Evolutionary conservation across 2,797 vertebrate species (phyloP).

Genomic region (Malurus leucopterus): DNA sequence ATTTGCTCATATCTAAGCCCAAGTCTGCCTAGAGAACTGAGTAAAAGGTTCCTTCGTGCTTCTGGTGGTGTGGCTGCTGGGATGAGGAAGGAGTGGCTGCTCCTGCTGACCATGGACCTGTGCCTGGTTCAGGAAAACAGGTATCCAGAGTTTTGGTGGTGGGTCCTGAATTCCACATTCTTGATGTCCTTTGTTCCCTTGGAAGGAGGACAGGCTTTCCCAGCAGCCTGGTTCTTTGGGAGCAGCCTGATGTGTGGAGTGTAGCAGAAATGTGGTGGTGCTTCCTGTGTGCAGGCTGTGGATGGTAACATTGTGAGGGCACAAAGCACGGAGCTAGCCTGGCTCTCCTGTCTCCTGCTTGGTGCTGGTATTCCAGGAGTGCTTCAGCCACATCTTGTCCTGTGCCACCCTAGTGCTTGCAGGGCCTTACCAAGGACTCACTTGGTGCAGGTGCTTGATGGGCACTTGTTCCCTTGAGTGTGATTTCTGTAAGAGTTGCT

Average conservation of each 20-base stretch:
- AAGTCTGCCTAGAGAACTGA: background rate
- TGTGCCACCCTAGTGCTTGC: background rate
- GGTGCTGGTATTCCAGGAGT: background rate
- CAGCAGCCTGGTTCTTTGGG: background rate
- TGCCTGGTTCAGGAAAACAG: background rate
- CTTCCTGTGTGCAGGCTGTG: background rate
- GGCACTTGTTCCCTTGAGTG: background rate
- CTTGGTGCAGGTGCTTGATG: background rate
- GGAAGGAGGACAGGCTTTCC: background rate
- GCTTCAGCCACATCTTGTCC: background rate
- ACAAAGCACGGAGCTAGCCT: background rate
- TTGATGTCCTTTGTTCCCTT: background rate
- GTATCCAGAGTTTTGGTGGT: background rate
- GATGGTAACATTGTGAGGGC: background rate
- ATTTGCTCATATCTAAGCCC: background rate
- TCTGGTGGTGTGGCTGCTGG: background rate
- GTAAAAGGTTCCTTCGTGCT: background rate
- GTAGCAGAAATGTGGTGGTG: background rate
- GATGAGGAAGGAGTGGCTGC: background rate
- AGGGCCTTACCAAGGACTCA: background rate
- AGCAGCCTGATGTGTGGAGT: background rate
- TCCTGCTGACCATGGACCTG: background rate
- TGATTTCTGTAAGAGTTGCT: background rate
- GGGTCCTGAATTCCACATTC: background rate
- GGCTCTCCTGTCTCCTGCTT: background rate